Percentiles rank a stretch among this genome's conserved stretches.
Conservation (phyloP, 2,113 vertebrate genomes). For the Salvelinus sp. region DNA sequence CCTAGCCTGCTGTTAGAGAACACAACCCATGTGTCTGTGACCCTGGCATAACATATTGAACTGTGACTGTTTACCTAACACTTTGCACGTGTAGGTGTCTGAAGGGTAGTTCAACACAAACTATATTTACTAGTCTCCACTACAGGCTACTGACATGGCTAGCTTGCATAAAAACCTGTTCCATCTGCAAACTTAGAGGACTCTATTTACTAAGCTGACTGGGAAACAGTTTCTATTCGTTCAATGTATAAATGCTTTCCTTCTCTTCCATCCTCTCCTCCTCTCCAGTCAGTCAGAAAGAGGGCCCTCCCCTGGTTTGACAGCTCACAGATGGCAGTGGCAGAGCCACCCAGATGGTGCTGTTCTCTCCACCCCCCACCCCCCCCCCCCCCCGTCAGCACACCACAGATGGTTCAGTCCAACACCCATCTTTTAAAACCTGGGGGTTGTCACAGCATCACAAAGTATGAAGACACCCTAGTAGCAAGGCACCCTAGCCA, state of each 20-base stretch:
- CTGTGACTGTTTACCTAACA: background rate
- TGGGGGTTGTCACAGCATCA: constrained; percentile 52
- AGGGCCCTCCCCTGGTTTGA: constrained; percentile 58
- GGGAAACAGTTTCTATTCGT: background rate
- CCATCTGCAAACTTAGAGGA: background rate
- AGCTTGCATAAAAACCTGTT: background rate
- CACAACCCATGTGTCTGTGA: background rate
- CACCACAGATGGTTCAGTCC: constrained; percentile 71
- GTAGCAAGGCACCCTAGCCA: background rate
- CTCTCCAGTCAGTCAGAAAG: constrained; percentile 47
- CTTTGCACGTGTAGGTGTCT: background rate
- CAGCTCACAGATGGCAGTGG: constrained; percentile 70
- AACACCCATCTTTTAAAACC: constrained; percentile 59
- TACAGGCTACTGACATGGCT: background rate
- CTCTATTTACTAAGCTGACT: background rate
- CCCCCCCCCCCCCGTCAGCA: constrained; percentile 15
- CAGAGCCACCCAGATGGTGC: constrained; percentile 66
- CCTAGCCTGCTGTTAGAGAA: background rate
- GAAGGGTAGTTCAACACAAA: background rate
- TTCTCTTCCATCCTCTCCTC: background rate
- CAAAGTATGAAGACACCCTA: background rate
- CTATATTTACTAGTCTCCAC: background rate
- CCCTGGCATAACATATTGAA: background rate
- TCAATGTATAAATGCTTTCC: background rate
- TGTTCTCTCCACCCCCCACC: constrained; percentile 43